A percentile compares a stretch with the other conserved stretches of the same genome.
Evolutionary conservation across 2,113 vertebrate species (phyloP).

Genomic region (Urocitellus parryii): DNA sequence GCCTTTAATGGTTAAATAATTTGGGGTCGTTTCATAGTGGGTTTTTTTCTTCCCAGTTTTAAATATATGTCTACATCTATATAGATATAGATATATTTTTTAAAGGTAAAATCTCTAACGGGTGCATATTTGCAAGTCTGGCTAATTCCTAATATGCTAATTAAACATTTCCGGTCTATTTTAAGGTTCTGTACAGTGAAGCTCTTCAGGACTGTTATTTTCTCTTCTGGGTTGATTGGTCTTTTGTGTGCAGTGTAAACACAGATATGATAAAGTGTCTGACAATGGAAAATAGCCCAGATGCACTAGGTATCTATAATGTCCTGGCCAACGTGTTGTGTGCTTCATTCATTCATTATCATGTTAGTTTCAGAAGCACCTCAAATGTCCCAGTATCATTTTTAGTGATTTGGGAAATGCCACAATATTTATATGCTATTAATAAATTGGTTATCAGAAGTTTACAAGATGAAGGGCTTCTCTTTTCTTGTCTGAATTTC

Average conservation of each 20-base stretch:
- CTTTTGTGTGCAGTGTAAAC: not conserved
- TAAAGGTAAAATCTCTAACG: constrained; percentile 44
- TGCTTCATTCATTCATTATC: constrained; percentile 56
- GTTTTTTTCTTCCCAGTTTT: not conserved
- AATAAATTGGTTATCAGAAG: constrained; percentile 49
- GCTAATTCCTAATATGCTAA: constrained; percentile 46
- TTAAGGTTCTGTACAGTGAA: constrained; percentile 26
- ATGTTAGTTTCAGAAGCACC: constrained; percentile 31
- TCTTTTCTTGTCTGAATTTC: constrained; percentile 14
- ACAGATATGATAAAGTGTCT: not conserved
- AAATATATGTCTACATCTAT: not conserved
- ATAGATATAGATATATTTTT: not conserved
- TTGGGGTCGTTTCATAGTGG: constrained; percentile 17
- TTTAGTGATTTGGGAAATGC: constrained; percentile 40
- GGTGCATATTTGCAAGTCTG: constrained; percentile 42
- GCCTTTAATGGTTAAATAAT: constrained; percentile 60
- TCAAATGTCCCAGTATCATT: not conserved
- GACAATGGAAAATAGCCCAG: not conserved
- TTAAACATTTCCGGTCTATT: constrained; percentile 34
- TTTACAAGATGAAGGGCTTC: constrained; percentile 53
- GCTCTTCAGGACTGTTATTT: not conserved
- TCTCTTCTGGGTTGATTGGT: constrained; percentile 12
- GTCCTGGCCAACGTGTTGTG: constrained; percentile 49
- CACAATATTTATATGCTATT: not conserved
- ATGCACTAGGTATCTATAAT: not conserved